Evolutionary conservation across 53 echinoderm and acorn worm species (phyloP).

Genomic region (Apostichopus leukothele): DNA sequence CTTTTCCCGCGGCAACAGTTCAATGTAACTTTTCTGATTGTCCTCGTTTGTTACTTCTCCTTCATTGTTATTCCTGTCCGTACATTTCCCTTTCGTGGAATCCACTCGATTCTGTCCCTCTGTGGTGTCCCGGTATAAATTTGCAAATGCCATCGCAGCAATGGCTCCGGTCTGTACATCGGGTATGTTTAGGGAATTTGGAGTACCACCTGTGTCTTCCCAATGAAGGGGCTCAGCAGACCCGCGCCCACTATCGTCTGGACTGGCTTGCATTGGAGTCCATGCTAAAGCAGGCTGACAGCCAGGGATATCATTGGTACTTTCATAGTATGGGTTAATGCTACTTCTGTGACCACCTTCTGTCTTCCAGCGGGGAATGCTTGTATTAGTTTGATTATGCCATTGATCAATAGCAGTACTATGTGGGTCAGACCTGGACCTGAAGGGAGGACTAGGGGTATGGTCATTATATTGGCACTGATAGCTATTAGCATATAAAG

Average conservation of each 20-base stretch:
- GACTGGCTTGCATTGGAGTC: slow-evolving; percentile 21
- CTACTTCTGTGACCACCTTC: neutral
- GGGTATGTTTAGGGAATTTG: slow-evolving; percentile 74
- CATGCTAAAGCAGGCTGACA: slow-evolving; percentile 12
- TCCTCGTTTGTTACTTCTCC: slow-evolving; percentile 8
- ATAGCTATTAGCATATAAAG: neutral
- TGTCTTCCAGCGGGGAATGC: slow-evolving; percentile 1
- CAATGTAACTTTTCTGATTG: slow-evolving; percentile 70
- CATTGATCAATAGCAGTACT: slow-evolving; percentile 1
- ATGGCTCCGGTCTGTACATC: slow-evolving; percentile 93
- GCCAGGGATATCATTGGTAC: neutral
- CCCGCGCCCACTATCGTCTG: slow-evolving; percentile 11
- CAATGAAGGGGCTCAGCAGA: slow-evolving; percentile 38
- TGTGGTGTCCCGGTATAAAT: slow-evolving; percentile 84
- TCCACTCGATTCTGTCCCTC: neutral
- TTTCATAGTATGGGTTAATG: slow-evolving; percentile 17
- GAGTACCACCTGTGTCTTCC: slow-evolving; percentile 49
- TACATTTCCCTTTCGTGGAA: neutral
- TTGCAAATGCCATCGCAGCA: slow-evolving; percentile 93
- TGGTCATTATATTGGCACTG: slow-evolving; percentile 32
- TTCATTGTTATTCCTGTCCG: neutral
- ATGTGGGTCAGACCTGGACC: neutral
- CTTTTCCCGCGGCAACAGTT: slow-evolving; percentile 66
- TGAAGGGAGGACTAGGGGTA: neutral
- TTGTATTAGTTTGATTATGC: slow-evolving; percentile 10